Conservation (phyloP, 2,113 vertebrate genomes). For the Phylloscopus trochiloides region DNA sequence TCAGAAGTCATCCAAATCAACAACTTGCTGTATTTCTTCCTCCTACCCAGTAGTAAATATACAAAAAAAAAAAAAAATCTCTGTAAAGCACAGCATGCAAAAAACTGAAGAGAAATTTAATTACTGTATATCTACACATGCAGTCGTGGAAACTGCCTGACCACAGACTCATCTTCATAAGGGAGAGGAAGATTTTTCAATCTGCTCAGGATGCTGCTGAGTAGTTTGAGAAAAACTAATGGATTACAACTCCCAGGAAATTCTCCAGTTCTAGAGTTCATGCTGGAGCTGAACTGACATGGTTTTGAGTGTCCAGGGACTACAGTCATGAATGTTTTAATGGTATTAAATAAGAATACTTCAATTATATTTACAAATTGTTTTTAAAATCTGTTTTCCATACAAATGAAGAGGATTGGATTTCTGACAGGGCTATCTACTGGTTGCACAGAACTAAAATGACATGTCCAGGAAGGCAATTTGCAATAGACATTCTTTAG, state of each 20-base stretch:
- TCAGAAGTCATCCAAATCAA: not conserved
- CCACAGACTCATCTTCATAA: not conserved
- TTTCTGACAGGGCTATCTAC: not conserved
- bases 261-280: not conserved
- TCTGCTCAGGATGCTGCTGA: not conserved
- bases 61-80: constrained; percentile 2
- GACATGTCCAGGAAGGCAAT: not conserved
- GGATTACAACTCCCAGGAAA: not conserved
- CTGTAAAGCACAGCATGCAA: not conserved
- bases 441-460: not conserved
- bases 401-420: not conserved
- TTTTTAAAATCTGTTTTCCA: not conserved
- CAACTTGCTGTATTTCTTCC: not conserved
- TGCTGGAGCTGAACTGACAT: not conserved
- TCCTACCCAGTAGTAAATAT: not conserved
- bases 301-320: not conserved
- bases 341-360: not conserved
- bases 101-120: not conserved
- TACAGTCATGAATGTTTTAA: not conserved
- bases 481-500: not conserved
- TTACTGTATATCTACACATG: not conserved
- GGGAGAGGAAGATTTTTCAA: not conserved
- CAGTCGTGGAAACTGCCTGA: constrained; percentile 4
- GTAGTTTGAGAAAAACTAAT: not conserved
- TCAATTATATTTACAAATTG: not conserved